Percentiles rank a stretch among this genome's conserved stretches.
Evolutionary conservation across 2,888 invertebrate genomes (phyloP).

Genomic region (Ypsolopha sequella): DNA sequence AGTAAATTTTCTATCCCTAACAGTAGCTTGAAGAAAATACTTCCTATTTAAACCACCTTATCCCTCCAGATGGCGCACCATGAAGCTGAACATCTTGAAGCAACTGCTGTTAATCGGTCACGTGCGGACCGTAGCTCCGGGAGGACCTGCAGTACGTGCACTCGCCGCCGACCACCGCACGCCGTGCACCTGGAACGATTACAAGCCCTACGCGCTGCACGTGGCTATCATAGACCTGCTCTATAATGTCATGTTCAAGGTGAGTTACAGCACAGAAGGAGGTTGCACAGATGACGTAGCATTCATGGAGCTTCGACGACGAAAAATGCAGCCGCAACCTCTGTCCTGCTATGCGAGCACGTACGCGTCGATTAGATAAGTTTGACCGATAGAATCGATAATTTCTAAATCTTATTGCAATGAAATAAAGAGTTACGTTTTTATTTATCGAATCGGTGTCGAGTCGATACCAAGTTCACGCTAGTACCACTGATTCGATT

Average conservation of each 20-base stretch:
- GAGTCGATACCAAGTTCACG: no score
- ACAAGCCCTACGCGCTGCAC: constrained; percentile 89
- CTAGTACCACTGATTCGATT: no score
- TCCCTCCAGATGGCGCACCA: constrained; percentile 76
- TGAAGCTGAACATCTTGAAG: constrained; percentile 78
- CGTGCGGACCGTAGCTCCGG: constrained; percentile 76
- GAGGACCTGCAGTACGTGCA: constrained; percentile 71
- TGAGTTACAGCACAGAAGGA: constrained; percentile 24
- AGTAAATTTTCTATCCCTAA: neutral
- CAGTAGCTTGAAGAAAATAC: no score
- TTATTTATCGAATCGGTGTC: no score
- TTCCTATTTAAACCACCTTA: neutral
- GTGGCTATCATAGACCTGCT: constrained; percentile 88
- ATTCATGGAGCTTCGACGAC: no score
- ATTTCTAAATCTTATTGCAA: no score
- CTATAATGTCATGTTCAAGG: constrained; percentile 89
- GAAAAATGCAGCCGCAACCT: no score
- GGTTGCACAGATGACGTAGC: no score
- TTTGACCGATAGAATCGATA: no score
- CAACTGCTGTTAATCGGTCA: constrained; percentile 85
- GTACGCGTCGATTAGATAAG: no score
- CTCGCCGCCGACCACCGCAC: constrained; percentile 69
- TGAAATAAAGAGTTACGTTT: no score
- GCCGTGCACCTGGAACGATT: constrained; percentile 76
- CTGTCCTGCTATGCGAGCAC: no score